phyloP scores from a whole-genome alignment of 2,797 vertebrate species.

The Parauchenoglanis ngamensis region DNA sequence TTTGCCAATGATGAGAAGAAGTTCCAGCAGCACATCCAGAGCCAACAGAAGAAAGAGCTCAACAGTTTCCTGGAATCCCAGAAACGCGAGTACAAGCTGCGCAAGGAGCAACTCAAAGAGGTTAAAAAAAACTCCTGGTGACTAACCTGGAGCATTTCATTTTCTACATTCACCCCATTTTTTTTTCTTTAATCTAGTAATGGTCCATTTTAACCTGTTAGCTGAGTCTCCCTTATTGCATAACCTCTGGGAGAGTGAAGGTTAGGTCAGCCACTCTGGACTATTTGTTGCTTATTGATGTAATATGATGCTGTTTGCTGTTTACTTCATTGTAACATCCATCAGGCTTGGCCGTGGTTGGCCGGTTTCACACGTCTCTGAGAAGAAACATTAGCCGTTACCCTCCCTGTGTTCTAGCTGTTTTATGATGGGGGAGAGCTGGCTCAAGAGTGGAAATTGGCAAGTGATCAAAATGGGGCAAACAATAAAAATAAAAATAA shows the following conservation, averaged over 20 bases:
- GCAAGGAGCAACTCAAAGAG: slow-evolving; percentile 98
- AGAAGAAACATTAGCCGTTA: background rate
- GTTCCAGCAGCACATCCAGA: slow-evolving; percentile 97
- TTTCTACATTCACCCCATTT: background rate
- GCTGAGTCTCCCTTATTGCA: background rate
- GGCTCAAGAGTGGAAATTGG: background rate
- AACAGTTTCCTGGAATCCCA: slow-evolving; percentile 95
- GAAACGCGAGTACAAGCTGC: slow-evolving; percentile 96
- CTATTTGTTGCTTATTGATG: background rate
- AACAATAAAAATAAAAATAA: too few relatives aligned
- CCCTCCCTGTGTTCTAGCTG: background rate
- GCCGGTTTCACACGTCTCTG: background rate
- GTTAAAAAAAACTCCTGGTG: slow-evolving; percentile 62
- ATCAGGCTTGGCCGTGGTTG: background rate
- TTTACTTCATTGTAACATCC: background rate
- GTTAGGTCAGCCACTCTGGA: background rate
- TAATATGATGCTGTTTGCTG: background rate
- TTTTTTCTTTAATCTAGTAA: background rate
- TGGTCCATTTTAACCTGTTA: background rate
- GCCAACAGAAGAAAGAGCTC: slow-evolving; percentile 97
- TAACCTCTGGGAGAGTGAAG: background rate
- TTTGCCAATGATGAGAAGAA: slow-evolving; percentile 97
- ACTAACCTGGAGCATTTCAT: background rate
- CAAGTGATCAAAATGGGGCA: background rate
- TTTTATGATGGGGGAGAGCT: background rate